These are phyloP conservation scores for Trogon surrucura DNA, from an alignment of 2,113 vertebrate species.

Conservation along the genomic window DNA sequence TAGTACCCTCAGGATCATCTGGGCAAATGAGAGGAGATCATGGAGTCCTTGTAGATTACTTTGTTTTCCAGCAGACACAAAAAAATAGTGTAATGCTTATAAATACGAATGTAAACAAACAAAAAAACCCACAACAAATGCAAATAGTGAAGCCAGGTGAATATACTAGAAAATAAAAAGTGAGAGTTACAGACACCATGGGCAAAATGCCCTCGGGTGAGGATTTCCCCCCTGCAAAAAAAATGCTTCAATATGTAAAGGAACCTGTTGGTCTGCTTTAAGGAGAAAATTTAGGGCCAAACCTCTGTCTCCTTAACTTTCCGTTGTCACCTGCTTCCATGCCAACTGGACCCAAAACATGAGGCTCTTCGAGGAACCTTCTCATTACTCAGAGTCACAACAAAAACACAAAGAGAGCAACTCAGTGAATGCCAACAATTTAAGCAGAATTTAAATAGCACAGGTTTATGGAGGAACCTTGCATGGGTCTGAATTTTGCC, in stretches of 20 bases:
- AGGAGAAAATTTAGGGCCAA: neutral
- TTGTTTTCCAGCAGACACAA: slow-evolving; percentile 3
- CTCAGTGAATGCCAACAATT: neutral
- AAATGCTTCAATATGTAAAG: neutral
- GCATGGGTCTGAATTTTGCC: neutral
- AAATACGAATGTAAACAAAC: neutral
- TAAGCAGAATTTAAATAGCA: neutral
- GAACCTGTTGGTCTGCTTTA: neutral
- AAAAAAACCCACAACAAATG: neutral
- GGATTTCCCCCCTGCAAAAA: neutral
- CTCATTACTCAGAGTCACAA: neutral
- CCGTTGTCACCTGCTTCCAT: neutral
- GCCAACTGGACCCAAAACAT: neutral
- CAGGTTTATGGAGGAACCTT: neutral
- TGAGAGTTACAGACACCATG: neutral
- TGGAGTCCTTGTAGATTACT: neutral
- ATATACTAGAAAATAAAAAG: neutral
- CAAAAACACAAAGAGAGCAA: neutral
- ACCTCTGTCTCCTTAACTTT: neutral
- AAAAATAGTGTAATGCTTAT: neutral
- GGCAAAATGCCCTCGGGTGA: neutral
- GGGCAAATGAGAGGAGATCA: neutral
- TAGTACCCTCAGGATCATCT: neutral
- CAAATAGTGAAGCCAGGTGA: neutral
- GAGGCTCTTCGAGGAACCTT: neutral